phyloP scores from a whole-genome alignment of 2,113 vertebrate species.

The Tachuris rubrigastra region DNA sequence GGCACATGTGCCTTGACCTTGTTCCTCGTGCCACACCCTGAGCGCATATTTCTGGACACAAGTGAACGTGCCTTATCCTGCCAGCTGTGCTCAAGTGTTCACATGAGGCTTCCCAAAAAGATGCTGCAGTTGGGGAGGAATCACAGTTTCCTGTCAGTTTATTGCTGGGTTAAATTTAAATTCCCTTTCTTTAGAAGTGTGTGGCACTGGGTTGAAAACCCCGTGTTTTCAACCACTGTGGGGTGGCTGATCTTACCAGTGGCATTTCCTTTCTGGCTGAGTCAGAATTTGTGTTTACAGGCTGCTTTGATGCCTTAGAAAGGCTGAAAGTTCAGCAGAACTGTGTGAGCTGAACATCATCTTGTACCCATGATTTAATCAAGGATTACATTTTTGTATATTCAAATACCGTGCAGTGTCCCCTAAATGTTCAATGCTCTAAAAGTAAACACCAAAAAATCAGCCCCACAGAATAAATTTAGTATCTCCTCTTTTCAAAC shows the following conservation, averaged over 20 bases:
- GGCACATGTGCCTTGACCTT: neutral
- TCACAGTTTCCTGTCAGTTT: neutral
- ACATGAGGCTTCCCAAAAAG: neutral
- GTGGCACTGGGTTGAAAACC: neutral
- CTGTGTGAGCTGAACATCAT: neutral
- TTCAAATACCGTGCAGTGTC: neutral
- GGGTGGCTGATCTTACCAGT: neutral
- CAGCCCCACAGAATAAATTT: neutral
- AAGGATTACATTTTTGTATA: neutral
- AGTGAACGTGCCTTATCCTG: neutral
- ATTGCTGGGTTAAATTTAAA: constrained; percentile 19
- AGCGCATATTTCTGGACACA: neutral
- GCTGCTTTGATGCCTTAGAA: neutral
- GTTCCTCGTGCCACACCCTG: neutral
- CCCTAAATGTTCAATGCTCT: neutral
- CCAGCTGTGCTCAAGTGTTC: neutral
- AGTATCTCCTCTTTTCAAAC: neutral
- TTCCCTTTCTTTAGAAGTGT: neutral
- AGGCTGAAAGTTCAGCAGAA: neutral
- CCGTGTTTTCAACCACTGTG: no score
- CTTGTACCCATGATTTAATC: neutral
- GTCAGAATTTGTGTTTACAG: neutral
- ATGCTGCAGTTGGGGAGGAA: neutral
- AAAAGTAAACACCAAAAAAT: neutral
- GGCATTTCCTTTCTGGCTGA: neutral